Conservation (phyloP, 2,888 invertebrate genomes). For the Argyra leucocephala region DNA sequence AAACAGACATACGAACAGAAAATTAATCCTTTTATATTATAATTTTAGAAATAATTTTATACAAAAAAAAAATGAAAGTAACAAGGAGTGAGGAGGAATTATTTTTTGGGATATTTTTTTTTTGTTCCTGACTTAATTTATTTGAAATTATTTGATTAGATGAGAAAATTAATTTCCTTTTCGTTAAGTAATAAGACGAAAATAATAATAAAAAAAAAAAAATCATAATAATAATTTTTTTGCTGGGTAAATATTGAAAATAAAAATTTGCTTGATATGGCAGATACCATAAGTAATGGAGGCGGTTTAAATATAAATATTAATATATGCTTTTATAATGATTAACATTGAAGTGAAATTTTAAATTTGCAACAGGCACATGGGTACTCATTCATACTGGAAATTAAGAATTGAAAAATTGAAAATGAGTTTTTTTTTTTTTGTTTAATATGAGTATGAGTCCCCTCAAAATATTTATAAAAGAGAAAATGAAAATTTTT, state of each 20-base stretch:
- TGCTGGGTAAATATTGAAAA: too few species aligned
- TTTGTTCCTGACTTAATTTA: neutral
- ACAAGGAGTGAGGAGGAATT: neutral
- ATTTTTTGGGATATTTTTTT: neutral
- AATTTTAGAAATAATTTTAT: too few species aligned
- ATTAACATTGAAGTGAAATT: neutral
- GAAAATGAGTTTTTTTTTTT: too few species aligned
- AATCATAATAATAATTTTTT: too few species aligned
- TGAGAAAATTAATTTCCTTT: constrained; percentile 6
- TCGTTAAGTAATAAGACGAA: neutral
- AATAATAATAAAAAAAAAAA: neutral
- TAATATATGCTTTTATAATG: neutral
- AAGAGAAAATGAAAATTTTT: too few species aligned
- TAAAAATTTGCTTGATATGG: neutral
- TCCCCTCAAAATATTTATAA: too few species aligned
- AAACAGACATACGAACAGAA: too few species aligned
- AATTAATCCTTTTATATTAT: too few species aligned
- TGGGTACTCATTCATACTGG: too few species aligned
- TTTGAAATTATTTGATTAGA: constrained; percentile 1
- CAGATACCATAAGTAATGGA: neutral
- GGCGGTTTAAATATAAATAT: neutral
- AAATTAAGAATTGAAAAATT: too few species aligned
- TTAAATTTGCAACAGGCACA: too few species aligned
- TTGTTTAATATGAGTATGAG: too few species aligned
- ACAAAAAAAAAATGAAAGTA: neutral